phyloP scores from a whole-genome alignment of 2,113 vertebrate genomes.

The Suricata suricatta region DNA sequence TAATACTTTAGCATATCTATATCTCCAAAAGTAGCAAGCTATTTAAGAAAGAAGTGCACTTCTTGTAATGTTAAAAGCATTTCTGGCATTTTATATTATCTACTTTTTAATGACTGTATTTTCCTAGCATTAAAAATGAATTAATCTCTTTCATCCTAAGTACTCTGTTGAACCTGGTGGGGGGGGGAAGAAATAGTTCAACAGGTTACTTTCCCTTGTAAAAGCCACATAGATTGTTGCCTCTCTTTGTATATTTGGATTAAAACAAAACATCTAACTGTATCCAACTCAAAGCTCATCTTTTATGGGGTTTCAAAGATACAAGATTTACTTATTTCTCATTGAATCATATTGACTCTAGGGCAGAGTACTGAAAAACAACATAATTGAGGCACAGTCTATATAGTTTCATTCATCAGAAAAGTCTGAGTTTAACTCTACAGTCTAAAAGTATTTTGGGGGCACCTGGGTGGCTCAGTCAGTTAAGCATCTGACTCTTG shows the following conservation, averaged over 20 bases:
- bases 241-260: slow-evolving; percentile 70
- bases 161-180: slow-evolving; percentile 82
- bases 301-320: neutral
- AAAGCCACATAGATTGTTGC: slow-evolving; percentile 65
- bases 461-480: no score
- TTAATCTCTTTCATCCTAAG: slow-evolving; percentile 87
- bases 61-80: slow-evolving; percentile 88
- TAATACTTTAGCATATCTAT: slow-evolving; percentile 86
- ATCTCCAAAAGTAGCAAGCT: slow-evolving; percentile 86
- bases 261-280: slow-evolving; percentile 71
- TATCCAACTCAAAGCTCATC: slow-evolving; percentile 63
- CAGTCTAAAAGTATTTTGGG: neutral
- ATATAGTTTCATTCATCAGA: neutral
- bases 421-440: neutral
- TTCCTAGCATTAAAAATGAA: slow-evolving; percentile 91
- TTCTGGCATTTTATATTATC: slow-evolving; percentile 89
- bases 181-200: slow-evolving; percentile 77
- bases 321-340: slow-evolving; percentile 6
- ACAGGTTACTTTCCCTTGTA: slow-evolving; percentile 80
- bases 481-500: no score
- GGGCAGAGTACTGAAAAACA: neutral
- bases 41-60: slow-evolving; percentile 87
- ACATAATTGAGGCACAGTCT: neutral
- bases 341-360: slow-evolving; percentile 26
- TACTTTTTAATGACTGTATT: slow-evolving; percentile 89